Evolutionary conservation across 2,797 vertebrate species (phyloP).

Genomic region (Acomys russatus): DNA sequence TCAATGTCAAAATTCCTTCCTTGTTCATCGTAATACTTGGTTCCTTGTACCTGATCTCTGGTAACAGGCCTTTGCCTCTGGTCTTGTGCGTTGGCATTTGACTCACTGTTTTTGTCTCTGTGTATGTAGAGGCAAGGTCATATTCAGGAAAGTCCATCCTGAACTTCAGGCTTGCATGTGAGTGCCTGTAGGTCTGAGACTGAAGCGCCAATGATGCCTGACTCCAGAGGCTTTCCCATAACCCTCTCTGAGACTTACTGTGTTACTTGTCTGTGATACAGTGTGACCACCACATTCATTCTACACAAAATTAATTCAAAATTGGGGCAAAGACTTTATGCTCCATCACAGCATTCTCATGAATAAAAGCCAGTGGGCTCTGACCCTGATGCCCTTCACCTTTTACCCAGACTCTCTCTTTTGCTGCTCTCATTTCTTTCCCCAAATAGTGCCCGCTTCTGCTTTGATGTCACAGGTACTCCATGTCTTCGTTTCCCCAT

Average conservation of each 20-base stretch:
- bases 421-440: background rate
- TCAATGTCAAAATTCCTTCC: background rate
- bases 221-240: rapidly evolving
- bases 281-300: background rate
- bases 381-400: background rate
- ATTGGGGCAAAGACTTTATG: background rate
- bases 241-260: background rate
- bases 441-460: background rate
- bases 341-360: background rate
- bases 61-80: background rate
- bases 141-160: background rate
- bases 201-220: background rate
- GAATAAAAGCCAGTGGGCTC: background rate
- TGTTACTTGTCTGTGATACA: background rate
- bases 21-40: background rate
- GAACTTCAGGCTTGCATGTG: background rate
- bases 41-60: background rate
- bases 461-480: background rate
- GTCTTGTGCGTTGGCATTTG: background rate
- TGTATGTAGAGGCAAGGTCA: background rate
- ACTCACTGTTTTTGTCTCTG: background rate
- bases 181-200: background rate
- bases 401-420: background rate
- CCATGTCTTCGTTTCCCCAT: background rate
- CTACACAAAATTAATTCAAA: background rate